Evolutionary conservation across 2,797 vertebrate genomes (phyloP).

Genomic region (Chaunax sp.): DNA sequence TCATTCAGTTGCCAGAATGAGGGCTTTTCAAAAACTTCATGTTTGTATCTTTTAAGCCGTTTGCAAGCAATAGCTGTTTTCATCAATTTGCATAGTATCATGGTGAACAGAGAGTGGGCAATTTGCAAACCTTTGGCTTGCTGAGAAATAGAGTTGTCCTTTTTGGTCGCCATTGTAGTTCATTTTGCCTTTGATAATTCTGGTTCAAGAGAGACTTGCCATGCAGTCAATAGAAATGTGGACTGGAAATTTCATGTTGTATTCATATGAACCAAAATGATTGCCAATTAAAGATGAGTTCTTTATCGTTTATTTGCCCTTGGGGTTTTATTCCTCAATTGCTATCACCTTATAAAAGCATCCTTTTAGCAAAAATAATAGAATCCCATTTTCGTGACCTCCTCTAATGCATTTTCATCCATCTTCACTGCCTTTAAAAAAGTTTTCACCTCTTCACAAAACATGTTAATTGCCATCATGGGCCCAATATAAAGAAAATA

Average conservation of each 20-base stretch:
- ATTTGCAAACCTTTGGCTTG: slow-evolving; percentile 69
- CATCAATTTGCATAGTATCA: slow-evolving; percentile 62
- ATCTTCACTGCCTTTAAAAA: slow-evolving; percentile 83
- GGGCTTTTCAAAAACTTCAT: slow-evolving; percentile 37
- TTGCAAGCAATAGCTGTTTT: slow-evolving; percentile 40
- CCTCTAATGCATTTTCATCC: slow-evolving; percentile 86
- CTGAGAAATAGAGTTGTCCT: slow-evolving; percentile 71
- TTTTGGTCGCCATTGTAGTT: slow-evolving; percentile 73
- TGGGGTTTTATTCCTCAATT: slow-evolving; percentile 85
- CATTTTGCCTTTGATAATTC: slow-evolving; percentile 70
- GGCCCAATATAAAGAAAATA: slow-evolving; percentile 85
- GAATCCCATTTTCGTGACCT: slow-evolving; percentile 84
- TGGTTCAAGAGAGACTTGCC: slow-evolving; percentile 80
- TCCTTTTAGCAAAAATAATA: slow-evolving; percentile 85
- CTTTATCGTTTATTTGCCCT: slow-evolving; percentile 85
- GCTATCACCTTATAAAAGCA: slow-evolving; percentile 86
- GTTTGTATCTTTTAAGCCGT: slow-evolving; percentile 45
- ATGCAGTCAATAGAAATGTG: slow-evolving; percentile 75
- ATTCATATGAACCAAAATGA: slow-evolving; percentile 80
- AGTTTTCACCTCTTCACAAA: slow-evolving; percentile 87
- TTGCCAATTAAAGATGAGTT: slow-evolving; percentile 85
- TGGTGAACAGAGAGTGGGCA: slow-evolving; percentile 64
- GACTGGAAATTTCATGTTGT: slow-evolving; percentile 78
- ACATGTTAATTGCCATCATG: slow-evolving; percentile 86
- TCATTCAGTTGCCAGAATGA: slow-evolving; percentile 16